These are phyloP conservation scores for Oceanodroma tethys DNA, from an alignment of 2,113 vertebrate species.

Conservation along the genomic window DNA sequence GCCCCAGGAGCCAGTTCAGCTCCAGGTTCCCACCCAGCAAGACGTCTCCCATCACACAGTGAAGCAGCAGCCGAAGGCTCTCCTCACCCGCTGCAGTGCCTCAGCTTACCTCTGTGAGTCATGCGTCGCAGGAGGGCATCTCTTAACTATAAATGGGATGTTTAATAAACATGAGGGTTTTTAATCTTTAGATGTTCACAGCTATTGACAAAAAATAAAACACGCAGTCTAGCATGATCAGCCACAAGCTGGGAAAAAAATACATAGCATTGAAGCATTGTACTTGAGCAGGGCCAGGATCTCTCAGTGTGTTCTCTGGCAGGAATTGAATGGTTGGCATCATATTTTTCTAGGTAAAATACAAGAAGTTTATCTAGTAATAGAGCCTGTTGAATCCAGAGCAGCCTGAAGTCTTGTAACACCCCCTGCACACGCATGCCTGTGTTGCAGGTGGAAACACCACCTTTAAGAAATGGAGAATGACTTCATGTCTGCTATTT, in stretches of 20 bases:
- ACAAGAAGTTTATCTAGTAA: not conserved
- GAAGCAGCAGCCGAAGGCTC: not conserved
- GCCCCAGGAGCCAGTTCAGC: not conserved
- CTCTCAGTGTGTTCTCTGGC: not conserved
- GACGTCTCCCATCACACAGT: not conserved
- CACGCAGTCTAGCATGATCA: not conserved
- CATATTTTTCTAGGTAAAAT: not conserved
- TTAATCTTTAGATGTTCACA: not conserved
- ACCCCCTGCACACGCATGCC: not conserved
- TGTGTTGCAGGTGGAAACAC: not conserved
- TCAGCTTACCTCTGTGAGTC: not conserved
- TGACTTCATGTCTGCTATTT: not conserved
- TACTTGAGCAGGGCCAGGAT: not conserved
- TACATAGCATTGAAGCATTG: not conserved
- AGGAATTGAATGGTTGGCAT: not conserved
- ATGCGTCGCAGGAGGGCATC: accelerated
- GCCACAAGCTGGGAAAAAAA: not conserved
- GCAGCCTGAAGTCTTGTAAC: not conserved
- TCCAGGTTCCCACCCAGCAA: not conserved
- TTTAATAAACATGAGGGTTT: not conserved
- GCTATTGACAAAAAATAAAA: not conserved
- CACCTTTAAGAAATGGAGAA: not conserved
- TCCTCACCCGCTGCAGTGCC: not conserved
- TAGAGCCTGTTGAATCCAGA: not conserved
- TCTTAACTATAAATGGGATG: not conserved